Conservation (phyloP, 1,140 invertebrate species). For the Aradophagus sp. region DNA sequence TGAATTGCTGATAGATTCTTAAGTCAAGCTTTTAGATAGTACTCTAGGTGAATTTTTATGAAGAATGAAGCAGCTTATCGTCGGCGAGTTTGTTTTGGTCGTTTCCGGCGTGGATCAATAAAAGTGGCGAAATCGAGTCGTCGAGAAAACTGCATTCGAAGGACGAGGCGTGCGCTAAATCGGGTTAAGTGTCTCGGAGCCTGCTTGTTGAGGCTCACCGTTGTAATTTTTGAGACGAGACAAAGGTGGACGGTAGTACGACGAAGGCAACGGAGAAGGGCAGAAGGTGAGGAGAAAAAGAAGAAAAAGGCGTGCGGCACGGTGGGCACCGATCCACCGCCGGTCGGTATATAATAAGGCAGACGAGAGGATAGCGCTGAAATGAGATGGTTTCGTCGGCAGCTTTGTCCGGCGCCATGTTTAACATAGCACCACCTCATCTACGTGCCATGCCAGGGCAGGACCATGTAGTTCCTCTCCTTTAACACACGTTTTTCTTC, state of each 20-base stretch:
- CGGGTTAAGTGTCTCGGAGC: conserved; percentile 56
- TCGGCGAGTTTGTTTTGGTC: no score
- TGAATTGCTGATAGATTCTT: no score
- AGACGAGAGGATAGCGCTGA: conserved; percentile 70
- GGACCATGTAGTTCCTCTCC: conserved; percentile 61
- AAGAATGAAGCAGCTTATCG: no score
- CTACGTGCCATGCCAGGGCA: conserved; percentile 66
- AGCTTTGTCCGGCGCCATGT: conserved; percentile 74
- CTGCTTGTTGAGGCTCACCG: conserved; percentile 48
- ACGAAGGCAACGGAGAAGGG: conserved; percentile 45
- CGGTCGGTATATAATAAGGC: conserved; percentile 71
- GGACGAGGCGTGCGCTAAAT: conserved; percentile 51
- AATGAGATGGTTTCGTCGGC: conserved; percentile 74
- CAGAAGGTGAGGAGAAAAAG: conserved; percentile 47
- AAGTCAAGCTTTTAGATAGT: no score
- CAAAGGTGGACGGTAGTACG: conserved; percentile 15
- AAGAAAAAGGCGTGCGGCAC: conserved; percentile 49
- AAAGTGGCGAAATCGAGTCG: conserved; percentile 57
- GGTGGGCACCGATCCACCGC: conserved; percentile 61
- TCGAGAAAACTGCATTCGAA: conserved; percentile 58
- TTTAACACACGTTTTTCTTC: conserved; percentile 60
- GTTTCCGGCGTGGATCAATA: conserved; percentile 46
- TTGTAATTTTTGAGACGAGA: conserved; percentile 48
- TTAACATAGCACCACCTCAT: conserved; percentile 73
- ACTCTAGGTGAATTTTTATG: no score